A percentile compares a stretch with the other conserved stretches of the same genome.
Conservation (phyloP, 2,113 vertebrate species). For the Psilopsiagon aurifrons region DNA sequence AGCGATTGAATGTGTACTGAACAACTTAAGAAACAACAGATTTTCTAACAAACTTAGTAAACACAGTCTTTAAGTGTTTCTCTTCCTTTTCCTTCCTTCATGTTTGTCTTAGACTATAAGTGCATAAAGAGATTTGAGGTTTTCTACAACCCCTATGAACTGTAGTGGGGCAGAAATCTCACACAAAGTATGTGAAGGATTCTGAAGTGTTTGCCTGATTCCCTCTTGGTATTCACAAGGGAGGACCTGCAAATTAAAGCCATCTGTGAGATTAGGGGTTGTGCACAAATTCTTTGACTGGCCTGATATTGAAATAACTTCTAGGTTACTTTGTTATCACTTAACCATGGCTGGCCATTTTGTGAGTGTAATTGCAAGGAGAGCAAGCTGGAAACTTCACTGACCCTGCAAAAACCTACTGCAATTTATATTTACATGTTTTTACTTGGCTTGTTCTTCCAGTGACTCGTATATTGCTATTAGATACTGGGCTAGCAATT, state of each 20-base stretch:
- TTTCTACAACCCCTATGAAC: neutral
- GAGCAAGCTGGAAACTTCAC: neutral
- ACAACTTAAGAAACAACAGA: neutral
- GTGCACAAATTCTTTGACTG: neutral
- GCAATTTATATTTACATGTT: neutral
- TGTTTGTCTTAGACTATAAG: constrained; percentile 8
- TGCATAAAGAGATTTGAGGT: neutral
- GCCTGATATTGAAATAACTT: neutral
- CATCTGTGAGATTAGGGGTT: constrained; percentile 29
- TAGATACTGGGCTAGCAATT: neutral
- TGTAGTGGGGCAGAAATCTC: neutral
- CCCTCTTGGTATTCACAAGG: neutral
- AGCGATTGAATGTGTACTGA: neutral
- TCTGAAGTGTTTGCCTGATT: constrained; percentile 21
- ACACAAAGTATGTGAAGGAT: neutral
- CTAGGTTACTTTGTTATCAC: neutral
- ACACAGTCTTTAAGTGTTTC: neutral
- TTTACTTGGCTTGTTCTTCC: neutral
- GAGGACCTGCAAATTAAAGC: constrained; percentile 32
- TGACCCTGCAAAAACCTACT: neutral
- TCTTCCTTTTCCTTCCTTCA: neutral
- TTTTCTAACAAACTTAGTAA: constrained; percentile 17
- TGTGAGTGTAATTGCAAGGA: neutral
- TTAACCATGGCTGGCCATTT: neutral
- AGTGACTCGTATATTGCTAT: neutral